phyloP scores from a whole-genome alignment of 2,797 vertebrate species.

The Calcarius lapponicus region DNA sequence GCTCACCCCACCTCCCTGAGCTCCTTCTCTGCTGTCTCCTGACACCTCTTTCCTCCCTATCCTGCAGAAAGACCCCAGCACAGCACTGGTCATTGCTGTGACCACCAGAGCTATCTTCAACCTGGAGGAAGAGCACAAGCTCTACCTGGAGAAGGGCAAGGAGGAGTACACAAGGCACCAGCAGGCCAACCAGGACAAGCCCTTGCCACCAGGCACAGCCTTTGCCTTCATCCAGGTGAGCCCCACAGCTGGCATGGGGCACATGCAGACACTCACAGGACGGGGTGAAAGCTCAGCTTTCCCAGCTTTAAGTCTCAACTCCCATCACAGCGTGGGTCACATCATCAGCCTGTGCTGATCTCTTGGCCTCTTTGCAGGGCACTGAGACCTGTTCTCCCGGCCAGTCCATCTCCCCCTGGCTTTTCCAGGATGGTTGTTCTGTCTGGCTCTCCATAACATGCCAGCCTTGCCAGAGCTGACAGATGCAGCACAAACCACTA shows the following conservation, averaged over 20 bases:
- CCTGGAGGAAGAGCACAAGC: slow-evolving; percentile 60
- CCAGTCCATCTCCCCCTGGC: not conserved
- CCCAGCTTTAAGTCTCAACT: not conserved
- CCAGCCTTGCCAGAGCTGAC: not conserved
- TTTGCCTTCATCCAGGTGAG: slow-evolving; percentile 79
- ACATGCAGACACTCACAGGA: not conserved
- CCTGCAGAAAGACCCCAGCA: slow-evolving; percentile 73
- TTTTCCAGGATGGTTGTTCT: not conserved
- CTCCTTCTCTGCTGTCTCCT: not conserved
- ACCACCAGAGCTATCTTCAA: slow-evolving; percentile 78
- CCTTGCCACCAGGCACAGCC: slow-evolving; percentile 70
- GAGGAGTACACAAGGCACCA: slow-evolving; percentile 59
- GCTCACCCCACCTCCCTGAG: not conserved
- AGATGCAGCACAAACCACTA: not conserved
- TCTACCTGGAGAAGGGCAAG: slow-evolving; percentile 63
- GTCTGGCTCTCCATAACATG: not conserved
- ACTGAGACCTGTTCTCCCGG: not conserved
- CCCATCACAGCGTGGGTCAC: accelerated
- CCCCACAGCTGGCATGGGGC: not conserved
- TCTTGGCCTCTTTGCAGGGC: not conserved
- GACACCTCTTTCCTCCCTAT: not conserved
- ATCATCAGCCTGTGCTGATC: not conserved
- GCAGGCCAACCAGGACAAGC: slow-evolving; percentile 50
- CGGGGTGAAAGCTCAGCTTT: not conserved
- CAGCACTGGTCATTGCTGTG: slow-evolving; percentile 79